Evolutionary conservation across 1,140 invertebrate genomes (phyloP), one percentile per base, ranked within the genome.

Genomic region (Cyclargus thomasi): DNA sequence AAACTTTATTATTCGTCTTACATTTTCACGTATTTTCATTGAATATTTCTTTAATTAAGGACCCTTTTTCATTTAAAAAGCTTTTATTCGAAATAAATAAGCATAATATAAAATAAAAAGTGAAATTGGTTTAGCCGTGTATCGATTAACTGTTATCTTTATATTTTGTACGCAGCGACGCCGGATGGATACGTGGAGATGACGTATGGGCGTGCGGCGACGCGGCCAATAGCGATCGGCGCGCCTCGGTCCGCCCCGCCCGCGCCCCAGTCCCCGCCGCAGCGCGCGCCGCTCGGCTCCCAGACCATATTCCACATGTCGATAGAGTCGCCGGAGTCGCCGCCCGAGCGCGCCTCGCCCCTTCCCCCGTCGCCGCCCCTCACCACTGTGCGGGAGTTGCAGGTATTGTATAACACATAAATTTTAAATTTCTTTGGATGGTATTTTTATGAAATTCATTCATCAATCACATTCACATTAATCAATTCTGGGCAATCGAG

Each of bases 241-340:
- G 62, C 74, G 0, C 70, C 72, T 1, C 67, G 71, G 10, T 67
- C 74, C 14, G 73, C 78, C 6, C 74, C 75, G 0, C 71, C 69
- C 11, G 35, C 35, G 10, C 75, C 78, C 10, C 73, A 76, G 72
- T 21, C 65, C 65, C 8, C 53, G 67, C 73, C 67, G 39, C 68
- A 75, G 5, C 63, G 72, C 8, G 78, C 79, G 6, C 76, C 79
- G 5, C 69, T 78, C 23, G 82, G 81, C 67, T 80, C 82, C 17
- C 80, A 82, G 65, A 84, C 80, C 1, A 68, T 83, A 7, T 85
- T 85, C 72, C 82, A 80, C 36, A 70, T 84, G 63, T 83, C 79
- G 2, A 71, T 82, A 53, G 84, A 86, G 53, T 82, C 76, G 20
- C 84, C 84, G 0, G 77, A 77, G 0, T 79, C 79, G 0, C 79